Evolutionary conservation across 2,888 invertebrate genomes (phyloP), one percentile per base, ranked within the genome.

Genomic region (Phaedon cochleariae): DNA sequence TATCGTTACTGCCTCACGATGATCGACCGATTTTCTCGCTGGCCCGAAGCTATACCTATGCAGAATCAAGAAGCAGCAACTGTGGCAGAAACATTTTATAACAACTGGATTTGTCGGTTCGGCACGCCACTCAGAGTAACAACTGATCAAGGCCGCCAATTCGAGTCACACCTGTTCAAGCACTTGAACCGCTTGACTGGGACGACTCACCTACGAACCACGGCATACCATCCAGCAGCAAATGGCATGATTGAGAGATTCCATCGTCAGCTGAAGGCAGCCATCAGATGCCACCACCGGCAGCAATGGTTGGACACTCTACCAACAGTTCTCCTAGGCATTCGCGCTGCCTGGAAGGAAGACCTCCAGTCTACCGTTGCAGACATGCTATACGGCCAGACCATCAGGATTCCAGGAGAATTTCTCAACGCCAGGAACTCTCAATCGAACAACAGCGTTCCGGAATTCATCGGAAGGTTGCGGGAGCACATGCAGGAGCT

Each of bases 81-180:
- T 26, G 26, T 26, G 7, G 26, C 26, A 5, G 26, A 26, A 26
- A 7, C 3, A 3, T 7, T 26, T 26, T 26, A 26, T 7, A 26
- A 7, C 26, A 3, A 26, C 26, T 26, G 26, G 7, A 26, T 26
- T 5, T 26, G 26, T 26, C 26, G 7, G 26, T 26, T 26, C 26
- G n/a, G n/a, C n/a, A n/a, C n/a, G 26, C 26, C 3, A 26, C 26
- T 26, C 26, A 26, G 26, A 7, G 7, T 26, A 3, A 26, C 26
- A 7, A 26, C 77, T 7, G 79, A 80, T 58, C 74, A 75, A 62
- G 81, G 80, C 0, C 53, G 73, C 1, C 79, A 80, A 58, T 81
- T 81, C 61, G 77, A 78, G 45, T 71, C 75, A 0, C 29, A 58
- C 0, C 59, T 80, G 6, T 79, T 77, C 61, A 52, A 55, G 12